Conservation (phyloP, 1,140 invertebrate species). For the Melitaea cinxia region DNA sequence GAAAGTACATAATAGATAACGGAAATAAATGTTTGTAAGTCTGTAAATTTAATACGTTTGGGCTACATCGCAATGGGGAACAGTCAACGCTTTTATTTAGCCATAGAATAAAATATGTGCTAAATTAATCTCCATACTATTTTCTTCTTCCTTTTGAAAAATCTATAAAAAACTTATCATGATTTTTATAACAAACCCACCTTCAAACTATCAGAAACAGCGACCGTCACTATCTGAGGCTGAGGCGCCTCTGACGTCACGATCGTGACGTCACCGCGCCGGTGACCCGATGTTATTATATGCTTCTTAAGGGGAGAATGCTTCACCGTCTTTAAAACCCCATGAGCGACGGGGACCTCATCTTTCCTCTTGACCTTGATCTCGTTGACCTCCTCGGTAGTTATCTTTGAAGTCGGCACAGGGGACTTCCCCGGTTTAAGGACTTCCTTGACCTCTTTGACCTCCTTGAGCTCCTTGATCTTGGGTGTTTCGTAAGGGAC, state of each 20-base stretch:
- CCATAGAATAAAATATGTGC: no score
- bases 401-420: conserved; percentile 51
- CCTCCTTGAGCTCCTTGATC: conserved; percentile 24
- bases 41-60: no score
- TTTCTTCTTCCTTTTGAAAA: no score
- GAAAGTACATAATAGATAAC: no score
- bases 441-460: conserved; percentile 20
- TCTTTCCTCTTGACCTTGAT: conserved; percentile 55
- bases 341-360: conserved; percentile 49
- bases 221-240: conserved; percentile 70
- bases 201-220: conserved; percentile 73
- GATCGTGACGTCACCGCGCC: conserved; percentile 38
- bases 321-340: conserved; percentile 54
- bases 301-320: conserved; percentile 69
- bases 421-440: conserved; percentile 34
- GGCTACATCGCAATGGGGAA: no score
- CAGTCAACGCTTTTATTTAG: no score
- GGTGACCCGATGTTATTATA: conserved; percentile 51
- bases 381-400: conserved; percentile 62
- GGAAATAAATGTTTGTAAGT: no score
- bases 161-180: no score
- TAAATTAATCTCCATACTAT: no score
- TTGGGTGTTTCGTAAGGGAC: conserved; percentile 43
- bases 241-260: conserved; percentile 43
- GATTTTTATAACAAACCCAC: conserved; percentile 35